Conservation (phyloP, 2,113 vertebrate species). For the Shinisaurus crocodilurus region DNA sequence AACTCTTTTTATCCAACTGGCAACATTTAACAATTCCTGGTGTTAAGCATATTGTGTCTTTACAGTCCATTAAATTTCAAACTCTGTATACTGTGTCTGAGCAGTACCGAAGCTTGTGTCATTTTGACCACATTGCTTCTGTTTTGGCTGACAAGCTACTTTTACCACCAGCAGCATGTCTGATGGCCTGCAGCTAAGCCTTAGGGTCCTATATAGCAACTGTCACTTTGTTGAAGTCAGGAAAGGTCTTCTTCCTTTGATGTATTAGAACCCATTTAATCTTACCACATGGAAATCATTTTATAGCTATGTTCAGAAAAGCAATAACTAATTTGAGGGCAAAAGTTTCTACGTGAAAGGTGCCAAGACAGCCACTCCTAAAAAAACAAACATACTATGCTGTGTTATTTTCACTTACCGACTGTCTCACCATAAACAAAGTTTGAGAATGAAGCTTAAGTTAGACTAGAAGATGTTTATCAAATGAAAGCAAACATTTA, state of each 20-base stretch:
- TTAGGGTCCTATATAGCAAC: constrained; percentile 71
- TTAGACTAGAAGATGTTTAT: background rate
- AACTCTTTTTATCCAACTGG: too few species aligned
- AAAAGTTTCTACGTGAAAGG: background rate
- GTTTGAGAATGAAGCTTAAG: background rate
- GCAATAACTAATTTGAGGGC: constrained; percentile 31
- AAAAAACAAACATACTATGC: constrained; percentile 16
- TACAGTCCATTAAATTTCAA: background rate
- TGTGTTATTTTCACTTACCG: constrained; percentile 36
- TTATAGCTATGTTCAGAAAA: constrained; percentile 21
- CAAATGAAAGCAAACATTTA: background rate
- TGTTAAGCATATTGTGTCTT: too few species aligned
- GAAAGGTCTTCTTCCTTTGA: constrained; percentile 62
- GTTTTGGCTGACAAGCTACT: constrained; percentile 62
- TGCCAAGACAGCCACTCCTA: background rate
- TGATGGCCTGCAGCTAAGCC: constrained; percentile 63
- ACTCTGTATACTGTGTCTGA: background rate
- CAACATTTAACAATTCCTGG: background rate
- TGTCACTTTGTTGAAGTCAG: constrained; percentile 60
- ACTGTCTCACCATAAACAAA: constrained; percentile 2
- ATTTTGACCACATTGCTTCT: constrained; percentile 31
- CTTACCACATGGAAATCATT: constrained; percentile 41
- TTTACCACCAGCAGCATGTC: constrained; percentile 53
- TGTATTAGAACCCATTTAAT: constrained; percentile 55
- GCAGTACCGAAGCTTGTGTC: background rate